Evolutionary conservation across 2,113 vertebrate species (phyloP).

Genomic region (Suncus etruscus): DNA sequence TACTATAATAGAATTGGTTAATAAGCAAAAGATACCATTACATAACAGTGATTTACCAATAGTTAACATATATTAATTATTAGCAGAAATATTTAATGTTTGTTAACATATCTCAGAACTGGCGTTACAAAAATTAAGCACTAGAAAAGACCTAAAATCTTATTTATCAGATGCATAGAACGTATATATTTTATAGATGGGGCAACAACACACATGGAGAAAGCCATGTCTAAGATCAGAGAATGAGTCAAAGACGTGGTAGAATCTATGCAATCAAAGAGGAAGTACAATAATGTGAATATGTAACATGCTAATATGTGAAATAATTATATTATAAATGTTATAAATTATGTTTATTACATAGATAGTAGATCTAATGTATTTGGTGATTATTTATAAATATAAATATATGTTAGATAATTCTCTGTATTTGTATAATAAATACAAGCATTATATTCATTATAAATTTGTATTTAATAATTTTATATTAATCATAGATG

Average conservation of each 20-base stretch:
- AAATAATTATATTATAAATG: no score
- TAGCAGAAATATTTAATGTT: not conserved
- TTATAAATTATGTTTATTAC: no score
- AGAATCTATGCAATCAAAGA: not conserved
- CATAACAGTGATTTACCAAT: not conserved
- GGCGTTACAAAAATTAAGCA: not conserved
- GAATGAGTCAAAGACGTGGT: not conserved
- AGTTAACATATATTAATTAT: not conserved
- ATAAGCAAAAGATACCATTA: conserved; percentile 26
- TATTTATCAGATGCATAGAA: not conserved
- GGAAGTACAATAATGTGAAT: no score
- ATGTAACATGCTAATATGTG: no score
- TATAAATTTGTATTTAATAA: no score
- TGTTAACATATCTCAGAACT: conserved; percentile 21
- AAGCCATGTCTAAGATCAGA: not conserved
- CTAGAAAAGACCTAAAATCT: conserved; percentile 3
- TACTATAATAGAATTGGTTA: not conserved
- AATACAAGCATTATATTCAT: no score
- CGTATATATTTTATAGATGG: not conserved
- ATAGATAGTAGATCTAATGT: no score
- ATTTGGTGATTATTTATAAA: no score
- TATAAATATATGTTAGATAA: no score
- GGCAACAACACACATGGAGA: not conserved
- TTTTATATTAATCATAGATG: no score
- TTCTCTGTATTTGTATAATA: no score